A percentile compares a stretch with the other conserved stretches of the same genome.
Conservation (phyloP, 2,113 vertebrate genomes). For the Quiscalus mexicanus region DNA sequence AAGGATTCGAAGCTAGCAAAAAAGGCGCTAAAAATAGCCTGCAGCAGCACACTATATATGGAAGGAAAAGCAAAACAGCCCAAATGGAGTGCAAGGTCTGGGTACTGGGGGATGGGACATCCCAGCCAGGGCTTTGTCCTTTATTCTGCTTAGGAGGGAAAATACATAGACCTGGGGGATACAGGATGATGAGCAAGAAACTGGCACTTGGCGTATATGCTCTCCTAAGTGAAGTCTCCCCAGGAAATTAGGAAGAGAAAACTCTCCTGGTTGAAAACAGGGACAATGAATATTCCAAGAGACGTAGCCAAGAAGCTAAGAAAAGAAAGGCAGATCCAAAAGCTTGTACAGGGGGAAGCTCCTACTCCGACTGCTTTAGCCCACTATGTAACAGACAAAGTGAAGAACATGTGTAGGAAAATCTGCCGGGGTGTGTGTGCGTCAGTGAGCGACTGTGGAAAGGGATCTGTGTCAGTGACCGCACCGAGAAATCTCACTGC, state of each 20-base stretch:
- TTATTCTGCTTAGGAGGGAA: background rate
- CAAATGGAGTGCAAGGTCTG: constrained; percentile 59
- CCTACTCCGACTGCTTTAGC: background rate
- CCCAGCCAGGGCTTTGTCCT: constrained; percentile 4
- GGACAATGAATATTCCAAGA: background rate
- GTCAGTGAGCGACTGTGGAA: background rate
- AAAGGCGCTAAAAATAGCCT: constrained; percentile 84
- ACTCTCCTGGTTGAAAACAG: background rate
- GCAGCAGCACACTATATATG: constrained; percentile 82
- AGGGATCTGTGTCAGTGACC: background rate
- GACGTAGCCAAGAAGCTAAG: background rate
- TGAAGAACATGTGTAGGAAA: background rate
- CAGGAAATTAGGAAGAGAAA: constrained; percentile 15
- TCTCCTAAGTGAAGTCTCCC: background rate
- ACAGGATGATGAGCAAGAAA: background rate
- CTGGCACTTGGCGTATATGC: background rate
- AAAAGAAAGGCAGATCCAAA: constrained; percentile 2
- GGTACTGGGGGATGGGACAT: constrained; percentile 63
- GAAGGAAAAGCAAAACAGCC: constrained; percentile 77
- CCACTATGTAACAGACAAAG: background rate
- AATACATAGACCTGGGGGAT: background rate
- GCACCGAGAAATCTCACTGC: background rate
- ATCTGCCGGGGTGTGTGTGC: background rate
- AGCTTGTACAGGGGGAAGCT: background rate
- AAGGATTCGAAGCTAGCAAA: constrained; percentile 74